These are phyloP conservation scores for Oreohelix idahoensis DNA, from an alignment of 1,140 invertebrate species.

Conservation along the genomic window DNA sequence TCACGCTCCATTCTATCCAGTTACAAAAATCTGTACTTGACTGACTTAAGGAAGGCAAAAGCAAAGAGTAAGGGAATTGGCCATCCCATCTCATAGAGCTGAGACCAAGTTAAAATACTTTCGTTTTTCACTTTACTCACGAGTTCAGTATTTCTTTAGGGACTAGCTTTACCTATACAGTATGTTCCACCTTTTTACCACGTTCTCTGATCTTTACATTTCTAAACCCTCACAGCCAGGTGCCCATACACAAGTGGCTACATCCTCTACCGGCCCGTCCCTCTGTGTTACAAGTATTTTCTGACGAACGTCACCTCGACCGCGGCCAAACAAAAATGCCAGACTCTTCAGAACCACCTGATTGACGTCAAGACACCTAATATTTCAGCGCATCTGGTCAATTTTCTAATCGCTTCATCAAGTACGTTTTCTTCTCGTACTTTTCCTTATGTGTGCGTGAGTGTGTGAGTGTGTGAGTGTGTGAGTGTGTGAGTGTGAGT, in stretches of 20 bases:
- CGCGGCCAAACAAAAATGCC: neutral
- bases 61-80: too few relatives aligned
- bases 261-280: neutral
- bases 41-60: too few relatives aligned
- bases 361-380: neutral
- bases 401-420: neutral
- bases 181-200: too few relatives aligned
- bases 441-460: neutral
- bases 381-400: neutral
- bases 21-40: too few relatives aligned
- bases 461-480: neutral
- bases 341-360: neutral
- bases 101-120: too few relatives aligned
- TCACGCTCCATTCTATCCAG: too few relatives aligned
- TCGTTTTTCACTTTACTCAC: too few relatives aligned
- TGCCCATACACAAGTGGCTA: neutral
- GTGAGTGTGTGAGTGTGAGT: neutral
- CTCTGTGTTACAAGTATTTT: neutral
- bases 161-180: too few relatives aligned
- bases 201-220: neutral
- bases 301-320: neutral
- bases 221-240: neutral
- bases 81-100: too few relatives aligned
- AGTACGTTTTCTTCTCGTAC: neutral
- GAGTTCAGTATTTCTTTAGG: too few relatives aligned